Evolutionary conservation across 2,797 vertebrate species (phyloP).

Genomic region (Streptopelia turtur): DNA sequence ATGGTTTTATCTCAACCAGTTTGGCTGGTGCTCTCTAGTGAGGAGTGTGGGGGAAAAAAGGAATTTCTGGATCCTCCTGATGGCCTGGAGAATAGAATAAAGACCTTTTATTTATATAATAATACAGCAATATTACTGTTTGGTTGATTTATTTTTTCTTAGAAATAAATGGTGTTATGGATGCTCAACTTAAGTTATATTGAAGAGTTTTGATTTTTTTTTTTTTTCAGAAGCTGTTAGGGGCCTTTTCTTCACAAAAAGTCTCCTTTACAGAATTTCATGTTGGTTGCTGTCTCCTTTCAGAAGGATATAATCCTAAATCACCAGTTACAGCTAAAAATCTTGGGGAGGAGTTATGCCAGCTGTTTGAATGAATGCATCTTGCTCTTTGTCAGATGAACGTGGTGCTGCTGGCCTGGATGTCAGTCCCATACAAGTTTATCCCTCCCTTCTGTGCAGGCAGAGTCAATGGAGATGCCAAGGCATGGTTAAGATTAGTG

Average conservation of each 20-base stretch:
- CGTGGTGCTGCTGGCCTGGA: background rate
- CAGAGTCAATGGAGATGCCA: background rate
- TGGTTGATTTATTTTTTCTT: background rate
- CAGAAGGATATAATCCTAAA: background rate
- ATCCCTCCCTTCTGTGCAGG: background rate
- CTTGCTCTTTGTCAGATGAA: background rate
- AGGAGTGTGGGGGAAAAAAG: background rate
- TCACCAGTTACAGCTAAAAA: background rate
- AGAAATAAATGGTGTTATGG: background rate
- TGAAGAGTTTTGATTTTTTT: background rate
- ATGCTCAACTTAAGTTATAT: background rate
- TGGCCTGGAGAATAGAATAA: background rate
- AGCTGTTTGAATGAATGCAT: background rate
- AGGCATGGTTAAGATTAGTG: background rate
- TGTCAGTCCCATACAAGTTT: background rate
- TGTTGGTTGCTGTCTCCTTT: background rate
- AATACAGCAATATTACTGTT: background rate
- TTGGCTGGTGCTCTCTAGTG: background rate
- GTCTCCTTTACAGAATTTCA: background rate
- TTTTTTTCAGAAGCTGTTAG: background rate
- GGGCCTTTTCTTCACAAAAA: background rate
- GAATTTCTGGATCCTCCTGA: background rate
- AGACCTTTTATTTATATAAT: background rate
- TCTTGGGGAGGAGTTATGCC: background rate
- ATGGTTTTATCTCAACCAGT: background rate